phyloP scores from a whole-genome alignment of 2,113 vertebrate species.

The Rattus rattus region DNA sequence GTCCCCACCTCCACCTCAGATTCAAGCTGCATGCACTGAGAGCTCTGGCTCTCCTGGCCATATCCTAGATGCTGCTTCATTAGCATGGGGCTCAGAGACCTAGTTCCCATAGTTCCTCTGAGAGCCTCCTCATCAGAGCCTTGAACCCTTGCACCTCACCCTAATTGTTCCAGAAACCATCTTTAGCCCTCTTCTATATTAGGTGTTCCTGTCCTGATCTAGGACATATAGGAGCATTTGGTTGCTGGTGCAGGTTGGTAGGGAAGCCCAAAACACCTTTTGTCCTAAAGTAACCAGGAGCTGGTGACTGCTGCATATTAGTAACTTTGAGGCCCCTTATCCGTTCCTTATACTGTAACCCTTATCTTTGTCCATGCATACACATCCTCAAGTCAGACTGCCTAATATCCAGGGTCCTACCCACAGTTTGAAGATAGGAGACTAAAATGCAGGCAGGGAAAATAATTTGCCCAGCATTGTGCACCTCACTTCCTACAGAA shows the following conservation, averaged over 20 bases:
- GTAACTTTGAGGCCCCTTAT: neutral
- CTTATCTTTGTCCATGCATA: neutral
- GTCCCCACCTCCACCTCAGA: neutral
- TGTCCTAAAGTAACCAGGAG: neutral
- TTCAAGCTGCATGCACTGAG: neutral
- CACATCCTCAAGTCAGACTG: neutral
- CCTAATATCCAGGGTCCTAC: neutral
- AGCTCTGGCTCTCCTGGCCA: neutral
- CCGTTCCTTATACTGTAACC: neutral
- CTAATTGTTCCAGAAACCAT: neutral
- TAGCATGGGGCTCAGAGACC: neutral
- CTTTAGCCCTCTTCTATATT: neutral
- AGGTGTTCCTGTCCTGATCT: neutral
- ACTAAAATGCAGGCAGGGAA: neutral
- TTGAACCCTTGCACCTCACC: neutral
- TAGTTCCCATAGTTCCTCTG: neutral
- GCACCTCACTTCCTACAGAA: neutral
- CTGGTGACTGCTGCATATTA: neutral
- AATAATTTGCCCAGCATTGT: neutral
- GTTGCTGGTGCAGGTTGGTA: neutral
- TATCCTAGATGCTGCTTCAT: neutral
- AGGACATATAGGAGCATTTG: neutral
- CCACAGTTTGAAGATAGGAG: neutral
- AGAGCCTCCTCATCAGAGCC: neutral
- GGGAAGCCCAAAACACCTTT: neutral